A percentile compares a stretch with the other conserved stretches of the same genome.
phyloP scores from a whole-genome alignment of 2,888 invertebrate genomes.

The Mellilla xanthometata region DNA sequence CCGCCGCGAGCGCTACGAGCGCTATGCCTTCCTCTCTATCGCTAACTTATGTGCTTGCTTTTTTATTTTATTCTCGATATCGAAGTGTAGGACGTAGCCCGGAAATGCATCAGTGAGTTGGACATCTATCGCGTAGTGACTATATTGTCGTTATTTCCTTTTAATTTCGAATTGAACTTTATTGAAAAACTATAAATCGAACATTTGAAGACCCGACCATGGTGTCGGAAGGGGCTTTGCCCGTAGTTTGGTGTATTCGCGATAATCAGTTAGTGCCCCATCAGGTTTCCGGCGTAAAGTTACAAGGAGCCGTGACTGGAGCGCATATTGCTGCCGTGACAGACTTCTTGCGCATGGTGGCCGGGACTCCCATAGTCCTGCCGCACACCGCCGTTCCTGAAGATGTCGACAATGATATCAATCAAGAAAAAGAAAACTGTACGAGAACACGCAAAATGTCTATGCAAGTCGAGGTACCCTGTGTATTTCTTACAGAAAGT shows the following conservation, averaged over 20 bases:
- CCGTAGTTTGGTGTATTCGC: slow-evolving; percentile 87
- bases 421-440: slow-evolving; percentile 69
- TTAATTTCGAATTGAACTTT: slow-evolving; percentile 18
- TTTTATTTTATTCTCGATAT: slow-evolving; percentile 57
- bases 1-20: slow-evolving; percentile 53
- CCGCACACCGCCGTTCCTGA: slow-evolving; percentile 70
- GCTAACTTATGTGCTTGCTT: slow-evolving; percentile 60
- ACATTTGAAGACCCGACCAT: slow-evolving; percentile 66
- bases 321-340: slow-evolving; percentile 86
- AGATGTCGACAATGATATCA: slow-evolving; percentile 68
- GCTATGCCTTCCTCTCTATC: slow-evolving; percentile 68
- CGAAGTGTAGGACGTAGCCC: slow-evolving; percentile 61
- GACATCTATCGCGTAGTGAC: slow-evolving; percentile 37
- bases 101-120: slow-evolving; percentile 62
- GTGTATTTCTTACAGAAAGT: slow-evolving; percentile 78
- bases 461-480: slow-evolving; percentile 80
- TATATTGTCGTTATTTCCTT: slow-evolving; percentile 16
- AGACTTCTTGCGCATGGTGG: slow-evolving; percentile 85
- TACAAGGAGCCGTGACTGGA: slow-evolving; percentile 85
- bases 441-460: slow-evolving; percentile 75
- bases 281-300: slow-evolving; percentile 85
- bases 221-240: slow-evolving; percentile 84
- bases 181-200: slow-evolving; percentile 31
- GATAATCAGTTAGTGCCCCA: slow-evolving; percentile 87
- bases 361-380: slow-evolving; percentile 84